These are phyloP conservation scores for Drosophila cognata DNA, from an alignment of 2,888 invertebrate species.

Conservation along the genomic window DNA sequence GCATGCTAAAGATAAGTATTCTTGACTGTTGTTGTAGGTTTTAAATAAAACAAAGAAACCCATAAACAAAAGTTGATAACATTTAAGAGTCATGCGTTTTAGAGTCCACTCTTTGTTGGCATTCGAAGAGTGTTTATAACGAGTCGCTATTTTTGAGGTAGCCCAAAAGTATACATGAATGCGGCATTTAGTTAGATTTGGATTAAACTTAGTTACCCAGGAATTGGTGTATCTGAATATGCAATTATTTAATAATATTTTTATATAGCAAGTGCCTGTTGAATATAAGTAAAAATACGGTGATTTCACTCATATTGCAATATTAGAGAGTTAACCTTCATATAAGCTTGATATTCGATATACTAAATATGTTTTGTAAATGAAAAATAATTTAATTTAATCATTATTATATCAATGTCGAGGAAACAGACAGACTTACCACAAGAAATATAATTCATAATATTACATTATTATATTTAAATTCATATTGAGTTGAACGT, in stretches of 20 bases:
- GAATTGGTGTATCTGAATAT: not conserved
- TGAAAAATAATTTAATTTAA: not conserved
- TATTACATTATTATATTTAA: not conserved
- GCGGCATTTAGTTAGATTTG: not conserved
- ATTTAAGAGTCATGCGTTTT: not conserved
- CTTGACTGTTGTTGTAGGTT: fast-evolving
- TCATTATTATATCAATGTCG: not conserved
- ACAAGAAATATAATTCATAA: not conserved
- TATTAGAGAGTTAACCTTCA: not conserved
- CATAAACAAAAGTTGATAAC: not conserved
- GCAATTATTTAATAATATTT: too few relatives aligned
- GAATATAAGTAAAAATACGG: not conserved
- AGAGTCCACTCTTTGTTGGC: not conserved
- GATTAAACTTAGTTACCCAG: not conserved
- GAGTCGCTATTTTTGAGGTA: not conserved
- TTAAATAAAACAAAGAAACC: too few relatives aligned
- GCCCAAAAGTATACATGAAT: conserved; percentile 20
- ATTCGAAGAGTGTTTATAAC: not conserved
- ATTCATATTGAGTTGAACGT: not conserved
- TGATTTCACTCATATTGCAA: not conserved
- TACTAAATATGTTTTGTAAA: not conserved
- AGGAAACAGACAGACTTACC: not conserved
- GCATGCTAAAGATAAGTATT: not conserved
- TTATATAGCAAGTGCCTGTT: too few relatives aligned
- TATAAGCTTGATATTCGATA: not conserved